phyloP scores from a whole-genome alignment of 2,797 vertebrate genomes.

The Cyclura pinguis region DNA sequence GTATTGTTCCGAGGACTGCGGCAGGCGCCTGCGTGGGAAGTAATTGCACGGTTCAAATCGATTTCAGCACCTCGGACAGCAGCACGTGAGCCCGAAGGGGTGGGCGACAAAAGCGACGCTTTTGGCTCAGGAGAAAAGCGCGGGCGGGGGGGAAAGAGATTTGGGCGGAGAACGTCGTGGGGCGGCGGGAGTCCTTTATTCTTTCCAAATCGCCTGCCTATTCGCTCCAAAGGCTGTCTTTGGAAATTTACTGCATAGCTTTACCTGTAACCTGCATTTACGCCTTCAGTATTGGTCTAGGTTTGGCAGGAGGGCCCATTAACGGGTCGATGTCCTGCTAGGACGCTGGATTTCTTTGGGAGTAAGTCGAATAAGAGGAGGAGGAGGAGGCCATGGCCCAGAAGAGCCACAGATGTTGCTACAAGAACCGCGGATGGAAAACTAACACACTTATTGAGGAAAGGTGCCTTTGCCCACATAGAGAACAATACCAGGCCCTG shows the following conservation, averaged over 20 bases:
- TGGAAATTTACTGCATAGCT: neutral
- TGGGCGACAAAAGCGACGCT: no score
- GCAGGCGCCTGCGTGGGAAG: neutral
- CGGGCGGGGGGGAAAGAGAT: neutral
- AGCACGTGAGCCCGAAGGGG: neutral
- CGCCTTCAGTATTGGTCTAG: neutral
- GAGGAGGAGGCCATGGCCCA: no score
- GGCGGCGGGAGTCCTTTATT: neutral
- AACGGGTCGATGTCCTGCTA: no score
- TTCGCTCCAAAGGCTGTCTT: no score
- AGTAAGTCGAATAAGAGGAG: neutral
- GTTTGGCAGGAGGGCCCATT: no score
- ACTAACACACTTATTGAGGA: neutral
- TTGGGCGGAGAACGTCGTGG: neutral
- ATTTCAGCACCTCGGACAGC: constrained; percentile 48
- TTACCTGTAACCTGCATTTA: neutral
- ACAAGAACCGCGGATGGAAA: neutral
- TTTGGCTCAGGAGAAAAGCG: no score
- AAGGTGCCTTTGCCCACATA: neutral
- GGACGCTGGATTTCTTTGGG: neutral
- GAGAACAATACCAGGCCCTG: neutral
- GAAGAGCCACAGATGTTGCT: neutral
- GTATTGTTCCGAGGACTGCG: neutral
- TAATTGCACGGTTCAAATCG: no score
- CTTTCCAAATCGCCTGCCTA: neutral